Base-by-base conservation (phyloP, 2,888 invertebrate species). In the Spodoptera picta region DNA sequence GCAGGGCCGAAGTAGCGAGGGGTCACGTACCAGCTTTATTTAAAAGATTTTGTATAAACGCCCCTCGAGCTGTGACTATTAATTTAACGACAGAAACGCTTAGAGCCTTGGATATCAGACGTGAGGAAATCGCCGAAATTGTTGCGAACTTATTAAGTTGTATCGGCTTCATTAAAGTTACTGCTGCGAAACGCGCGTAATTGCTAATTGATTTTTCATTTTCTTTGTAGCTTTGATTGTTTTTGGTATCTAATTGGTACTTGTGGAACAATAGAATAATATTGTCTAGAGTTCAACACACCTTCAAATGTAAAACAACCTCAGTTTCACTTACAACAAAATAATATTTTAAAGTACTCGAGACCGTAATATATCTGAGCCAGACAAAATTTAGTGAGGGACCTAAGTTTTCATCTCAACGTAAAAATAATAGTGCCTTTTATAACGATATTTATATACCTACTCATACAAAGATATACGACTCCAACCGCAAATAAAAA, bases 21-120 rank as follows among this genome's bases (percentile, higher is more conserved):
- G 87, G 87, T 90, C 92, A 91, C 92, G 92, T 92, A 89, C 87
- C 79, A 81, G 87, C 87, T 90, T 91, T 92, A 91, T 92, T 92
- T 91, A 90, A 92, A 90, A 91, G 89, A 91, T 90, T 90, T 87
- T 84, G 85, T 86, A 86, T 90, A 87, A 90, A 87, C 87, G 87
- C 85, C 82, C 80, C 82, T 85, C 81, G 74, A 82, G 84, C 88
- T 84, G 85, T 75, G 88, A 85, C 90, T 89, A 89, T 91, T 90
- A 89, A 90, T 90, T 91, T 88, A 87, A 89, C 81, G 83, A 81
- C 75, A 73, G 79, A 77, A 85, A 85, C 87, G 84, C 83, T 87
- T 81, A 86, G 83, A 79, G 81, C 78, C 83, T 83, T 68, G 78
- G 81, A 85, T 80, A 83, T 81, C 78, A 78, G 80, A 81, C 84